Evolutionary conservation across 1,140 invertebrate genomes (phyloP).

Genomic region (Notospermus geniculatus): DNA sequence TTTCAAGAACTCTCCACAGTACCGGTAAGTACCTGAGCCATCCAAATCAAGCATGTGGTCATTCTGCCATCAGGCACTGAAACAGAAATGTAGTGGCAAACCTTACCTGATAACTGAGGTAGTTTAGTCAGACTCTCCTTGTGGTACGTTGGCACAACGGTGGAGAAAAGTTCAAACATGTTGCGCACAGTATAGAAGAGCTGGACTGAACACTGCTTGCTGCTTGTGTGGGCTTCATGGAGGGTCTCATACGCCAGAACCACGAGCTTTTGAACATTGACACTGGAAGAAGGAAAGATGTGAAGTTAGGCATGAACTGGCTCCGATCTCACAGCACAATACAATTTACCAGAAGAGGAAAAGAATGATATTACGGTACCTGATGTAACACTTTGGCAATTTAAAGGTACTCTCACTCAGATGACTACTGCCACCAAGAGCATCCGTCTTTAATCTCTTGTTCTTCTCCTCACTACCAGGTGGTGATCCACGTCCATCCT

Average conservation of each 20-base stretch:
- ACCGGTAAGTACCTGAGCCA: no score
- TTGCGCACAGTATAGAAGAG: constrained; percentile 71
- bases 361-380: no score
- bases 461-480: constrained; percentile 30
- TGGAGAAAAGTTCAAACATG: constrained; percentile 76
- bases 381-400: constrained; percentile 64
- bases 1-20: no score
- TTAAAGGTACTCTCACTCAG: constrained; percentile 45
- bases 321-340: no score
- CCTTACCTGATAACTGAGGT: constrained; percentile 76
- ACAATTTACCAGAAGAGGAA: no score
- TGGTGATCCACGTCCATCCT: constrained; percentile 33
- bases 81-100: no score
- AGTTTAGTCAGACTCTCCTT: constrained; percentile 74
- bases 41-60: no score
- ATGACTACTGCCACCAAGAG: not conserved
- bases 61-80: no score
- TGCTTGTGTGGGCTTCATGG: constrained; percentile 67
- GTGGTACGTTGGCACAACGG: constrained; percentile 75
- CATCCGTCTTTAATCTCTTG: constrained; percentile 10
- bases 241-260: constrained; percentile 71
- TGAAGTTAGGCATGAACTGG: no score
- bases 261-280: constrained; percentile 62
- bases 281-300: constrained; percentile 44
- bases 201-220: constrained; percentile 59